These are phyloP conservation scores for Silurus meridionalis DNA, from an alignment of 2,113 vertebrate species.

Conservation along the genomic window DNA sequence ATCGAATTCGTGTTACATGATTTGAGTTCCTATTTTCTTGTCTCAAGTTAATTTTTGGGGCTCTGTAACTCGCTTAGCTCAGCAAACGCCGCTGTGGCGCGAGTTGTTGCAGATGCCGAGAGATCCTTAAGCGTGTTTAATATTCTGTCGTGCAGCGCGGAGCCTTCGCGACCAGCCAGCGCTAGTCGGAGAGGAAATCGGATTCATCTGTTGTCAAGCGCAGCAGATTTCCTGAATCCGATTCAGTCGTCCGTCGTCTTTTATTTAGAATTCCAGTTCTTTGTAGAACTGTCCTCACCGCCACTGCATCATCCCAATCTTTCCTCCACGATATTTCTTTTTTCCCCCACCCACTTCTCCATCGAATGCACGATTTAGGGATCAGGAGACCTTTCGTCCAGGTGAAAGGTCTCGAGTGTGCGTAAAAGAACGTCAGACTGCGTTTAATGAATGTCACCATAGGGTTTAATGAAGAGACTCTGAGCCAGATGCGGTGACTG, in stretches of 20 bases:
- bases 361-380: not conserved
- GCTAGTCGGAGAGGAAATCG: not conserved
- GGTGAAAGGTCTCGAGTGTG: not conserved
- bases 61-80: not conserved
- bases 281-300: not conserved
- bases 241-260: not conserved
- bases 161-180: not conserved
- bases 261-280: not conserved
- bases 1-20: not conserved
- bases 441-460: not conserved
- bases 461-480: not conserved
- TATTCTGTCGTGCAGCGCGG: not conserved
- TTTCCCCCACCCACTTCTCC: too few species aligned
- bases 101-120: not conserved
- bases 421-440: not conserved
- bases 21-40: not conserved
- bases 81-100: not conserved
- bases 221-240: conserved; percentile 18
- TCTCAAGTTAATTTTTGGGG: not conserved
- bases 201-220: not conserved
- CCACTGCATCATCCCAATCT: not conserved
- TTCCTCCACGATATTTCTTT: not conserved
- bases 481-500: not conserved
- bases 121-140: not conserved
- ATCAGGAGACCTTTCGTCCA: not conserved